Evolutionary conservation across 2,797 vertebrate species (phyloP), one percentile per base, ranked within the genome.

Genomic region (Helarctos malayanus): DNA sequence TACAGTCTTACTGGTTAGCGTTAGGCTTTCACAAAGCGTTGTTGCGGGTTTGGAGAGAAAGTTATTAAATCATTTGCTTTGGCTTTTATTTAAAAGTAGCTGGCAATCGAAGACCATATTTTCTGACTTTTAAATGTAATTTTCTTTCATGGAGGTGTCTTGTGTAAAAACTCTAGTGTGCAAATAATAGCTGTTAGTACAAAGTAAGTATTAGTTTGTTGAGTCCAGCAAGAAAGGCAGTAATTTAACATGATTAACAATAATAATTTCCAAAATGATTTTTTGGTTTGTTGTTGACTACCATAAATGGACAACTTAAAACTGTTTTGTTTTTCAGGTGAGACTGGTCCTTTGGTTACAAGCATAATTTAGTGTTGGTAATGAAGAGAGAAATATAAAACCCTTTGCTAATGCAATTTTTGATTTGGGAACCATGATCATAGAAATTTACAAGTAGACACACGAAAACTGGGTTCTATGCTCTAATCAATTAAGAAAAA

Each of bases 401-500:
- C 7, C 2, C 4, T 76, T 84, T 73, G 25, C n/a, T 81, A 63
- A 65, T 56, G 21, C 38, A 81, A 19, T 45, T 94, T 89, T 69
- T 47, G 80, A 54, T 52, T 79, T 91, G 85, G 18, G 45, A 89
- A 41, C 4, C 25, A 15, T 59, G 35, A 54, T 75, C 56, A 16
- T 16, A 57, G 52, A 88, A 91, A 83, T 35, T 2, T 65, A 0
- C 56, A 91, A 81, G 11, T 52, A 21, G 11, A 79, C 38, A 80
- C 8, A 29, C 1, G 27, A 5, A 4, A 45, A 32, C 21, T 14
- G 14, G 85, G 35, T 76, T 76, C 32, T 59, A 1, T 57, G 23
- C 21, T 88, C 38, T 69, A 11, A n/a, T 68, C 68, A 47, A 15
- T 95, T 79, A 81, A 87, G 52, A 82, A 94, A 84, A 84, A 81